Conservation (phyloP, 1,140 invertebrate species). For the Parasteatoda tepidariorum region DNA sequence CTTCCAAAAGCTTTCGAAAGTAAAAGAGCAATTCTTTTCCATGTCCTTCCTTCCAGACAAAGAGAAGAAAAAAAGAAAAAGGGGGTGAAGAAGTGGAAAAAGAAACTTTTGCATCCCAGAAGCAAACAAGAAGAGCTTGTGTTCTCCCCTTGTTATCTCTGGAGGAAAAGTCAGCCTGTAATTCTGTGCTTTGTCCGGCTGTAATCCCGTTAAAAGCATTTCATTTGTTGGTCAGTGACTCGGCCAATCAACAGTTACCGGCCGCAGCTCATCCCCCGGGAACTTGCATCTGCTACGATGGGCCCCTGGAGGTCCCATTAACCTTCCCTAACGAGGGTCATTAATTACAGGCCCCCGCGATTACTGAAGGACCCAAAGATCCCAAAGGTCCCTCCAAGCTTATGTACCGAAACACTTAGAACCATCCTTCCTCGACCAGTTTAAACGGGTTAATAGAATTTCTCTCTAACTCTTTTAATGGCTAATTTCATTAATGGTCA, state of each 20-base stretch:
- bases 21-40: background rate
- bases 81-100: background rate
- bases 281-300: conserved; percentile 33
- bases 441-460: conserved; percentile 61
- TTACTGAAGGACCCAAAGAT: conserved; percentile 41
- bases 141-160: conserved; percentile 20
- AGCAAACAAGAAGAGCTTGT: conserved; percentile 54
- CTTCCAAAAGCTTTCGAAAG: background rate
- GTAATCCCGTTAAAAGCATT: conserved; percentile 62
- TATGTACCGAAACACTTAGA: conserved; percentile 60
- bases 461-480: conserved; percentile 58
- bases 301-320: conserved; percentile 54
- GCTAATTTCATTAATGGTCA: conserved; percentile 61
- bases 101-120: background rate
- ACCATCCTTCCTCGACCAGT: conserved; percentile 10
- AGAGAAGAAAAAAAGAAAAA: background rate
- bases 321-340: conserved; percentile 58
- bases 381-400: conserved; percentile 26
- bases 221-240: conserved; percentile 61
- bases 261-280: conserved; percentile 34
- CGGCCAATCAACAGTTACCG: conserved; percentile 60
- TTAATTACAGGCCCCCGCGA: conserved; percentile 61
- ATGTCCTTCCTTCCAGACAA: no score
- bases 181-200: conserved; percentile 56
- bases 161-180: conserved; percentile 45